These are phyloP conservation scores for Chelonia mydas DNA, from an alignment of 2,797 vertebrate genomes.

Conservation along the genomic window DNA sequence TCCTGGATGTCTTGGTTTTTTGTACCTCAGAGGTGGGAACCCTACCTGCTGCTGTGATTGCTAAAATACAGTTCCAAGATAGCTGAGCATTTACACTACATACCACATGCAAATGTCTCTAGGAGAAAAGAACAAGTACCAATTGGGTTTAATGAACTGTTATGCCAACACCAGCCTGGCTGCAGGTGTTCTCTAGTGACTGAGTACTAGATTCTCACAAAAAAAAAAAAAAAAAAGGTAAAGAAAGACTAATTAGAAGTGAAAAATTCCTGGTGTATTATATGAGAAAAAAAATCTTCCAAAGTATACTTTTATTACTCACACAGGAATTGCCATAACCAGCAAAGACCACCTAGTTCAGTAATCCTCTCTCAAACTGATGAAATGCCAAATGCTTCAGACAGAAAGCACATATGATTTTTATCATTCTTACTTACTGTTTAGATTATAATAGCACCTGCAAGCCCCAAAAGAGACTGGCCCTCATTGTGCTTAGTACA, in stretches of 20 bases:
- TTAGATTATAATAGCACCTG: not conserved
- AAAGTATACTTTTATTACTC: not conserved
- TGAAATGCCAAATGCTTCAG: accelerated
- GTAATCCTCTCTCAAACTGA: not conserved
- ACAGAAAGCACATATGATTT: not conserved
- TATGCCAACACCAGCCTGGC: not conserved
- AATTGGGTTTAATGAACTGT: not conserved
- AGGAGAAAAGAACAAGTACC: not conserved
- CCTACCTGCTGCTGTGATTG: not conserved
- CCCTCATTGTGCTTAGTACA: not conserved
- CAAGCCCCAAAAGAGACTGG: not conserved
- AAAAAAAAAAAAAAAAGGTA: not conserved
- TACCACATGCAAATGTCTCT: not conserved
- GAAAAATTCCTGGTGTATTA: not conserved
- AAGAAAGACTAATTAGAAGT: not conserved
- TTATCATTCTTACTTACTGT: not conserved
- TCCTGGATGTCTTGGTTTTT: too few relatives aligned
- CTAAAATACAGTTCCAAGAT: not conserved
- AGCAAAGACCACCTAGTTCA: not conserved
- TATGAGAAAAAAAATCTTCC: not conserved
- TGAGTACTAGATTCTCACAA: not conserved
- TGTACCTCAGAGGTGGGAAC: not conserved
- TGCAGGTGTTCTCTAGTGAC: not conserved
- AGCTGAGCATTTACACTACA: not conserved
- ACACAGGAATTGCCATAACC: not conserved